These are phyloP conservation scores for Omphaloscelis lunosa DNA, from an alignment of 2,888 invertebrate species.

Conservation along the genomic window DNA sequence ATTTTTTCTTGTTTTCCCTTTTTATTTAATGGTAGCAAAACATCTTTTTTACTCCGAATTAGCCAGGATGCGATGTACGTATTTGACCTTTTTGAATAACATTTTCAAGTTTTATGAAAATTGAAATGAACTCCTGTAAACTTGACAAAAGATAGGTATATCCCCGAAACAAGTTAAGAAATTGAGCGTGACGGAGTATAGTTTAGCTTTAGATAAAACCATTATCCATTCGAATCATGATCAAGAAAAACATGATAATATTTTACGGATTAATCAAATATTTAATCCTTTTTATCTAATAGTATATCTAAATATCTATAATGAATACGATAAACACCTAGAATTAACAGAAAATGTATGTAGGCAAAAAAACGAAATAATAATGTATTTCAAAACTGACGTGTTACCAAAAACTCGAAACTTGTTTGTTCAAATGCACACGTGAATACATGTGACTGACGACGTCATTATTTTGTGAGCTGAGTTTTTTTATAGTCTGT, in stretches of 20 bases:
- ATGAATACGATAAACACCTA: not conserved
- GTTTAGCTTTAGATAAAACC: too few species aligned
- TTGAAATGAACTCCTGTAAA: not conserved
- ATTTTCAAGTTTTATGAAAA: not conserved
- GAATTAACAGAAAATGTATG: not conserved
- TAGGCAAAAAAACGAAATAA: constrained; percentile 3
- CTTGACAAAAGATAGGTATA: not conserved
- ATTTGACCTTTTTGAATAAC: not conserved
- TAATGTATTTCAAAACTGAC: constrained; percentile 31
- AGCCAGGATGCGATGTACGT: not conserved
- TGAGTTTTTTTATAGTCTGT: constrained; percentile 46
- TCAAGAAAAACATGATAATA: not conserved
- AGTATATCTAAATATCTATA: not conserved
- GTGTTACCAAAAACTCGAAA: constrained; percentile 18
- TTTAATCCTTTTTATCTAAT: not conserved
- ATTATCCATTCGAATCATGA: too few species aligned
- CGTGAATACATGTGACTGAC: constrained; percentile 28
- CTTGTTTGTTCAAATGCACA: constrained; percentile 71
- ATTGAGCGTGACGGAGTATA: not conserved
- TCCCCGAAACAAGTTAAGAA: not conserved
- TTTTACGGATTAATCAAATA: not conserved
- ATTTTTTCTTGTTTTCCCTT: not conserved
- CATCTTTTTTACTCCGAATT: not conserved
- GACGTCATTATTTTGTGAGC: constrained; percentile 46
- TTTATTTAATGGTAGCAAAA: not conserved